These are phyloP conservation scores for Drosophila sulfurigaster DNA, from an alignment of 1,140 invertebrate species.

Conservation along the genomic window DNA sequence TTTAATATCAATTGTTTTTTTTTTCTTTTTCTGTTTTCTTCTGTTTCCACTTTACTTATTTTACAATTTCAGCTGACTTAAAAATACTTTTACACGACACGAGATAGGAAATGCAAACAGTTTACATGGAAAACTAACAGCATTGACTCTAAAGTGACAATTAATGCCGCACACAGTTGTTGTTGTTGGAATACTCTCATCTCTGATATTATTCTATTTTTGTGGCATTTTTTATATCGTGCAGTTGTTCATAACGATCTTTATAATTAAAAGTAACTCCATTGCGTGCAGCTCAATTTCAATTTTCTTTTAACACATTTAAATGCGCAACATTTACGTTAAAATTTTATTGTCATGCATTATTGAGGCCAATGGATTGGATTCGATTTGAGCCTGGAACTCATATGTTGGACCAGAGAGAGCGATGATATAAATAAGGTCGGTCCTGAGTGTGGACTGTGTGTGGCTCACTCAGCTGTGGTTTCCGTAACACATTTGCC, in stretches of 20 bases:
- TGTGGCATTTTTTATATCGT: background rate
- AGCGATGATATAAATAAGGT: slow-evolving; percentile 21
- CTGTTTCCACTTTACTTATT: slow-evolving; percentile 13
- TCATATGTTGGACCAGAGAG: background rate
- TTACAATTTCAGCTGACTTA: slow-evolving; percentile 42
- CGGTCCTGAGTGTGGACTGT: background rate
- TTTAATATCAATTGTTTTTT: background rate
- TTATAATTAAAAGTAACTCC: no score
- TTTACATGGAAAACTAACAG: slow-evolving; percentile 23
- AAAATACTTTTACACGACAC: slow-evolving; percentile 43
- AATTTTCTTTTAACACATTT: slow-evolving; percentile 59
- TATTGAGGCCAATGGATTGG: slow-evolving; percentile 58
- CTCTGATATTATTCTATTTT: no score
- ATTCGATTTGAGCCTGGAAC: slow-evolving; percentile 41
- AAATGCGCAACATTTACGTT: slow-evolving; percentile 75
- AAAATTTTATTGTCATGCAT: slow-evolving; percentile 76
- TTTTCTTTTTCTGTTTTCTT: background rate
- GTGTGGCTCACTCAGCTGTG: slow-evolving; percentile 64
- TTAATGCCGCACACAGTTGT: slow-evolving; percentile 28
- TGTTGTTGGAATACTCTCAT: no score
- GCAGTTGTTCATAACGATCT: no score
- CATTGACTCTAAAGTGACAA: slow-evolving; percentile 4
- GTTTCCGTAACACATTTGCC: slow-evolving; percentile 76
- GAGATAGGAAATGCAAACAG: slow-evolving; percentile 40
- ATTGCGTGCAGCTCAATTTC: slow-evolving; percentile 46